A percentile compares a stretch with the other conserved stretches of the same genome.
Evolutionary conservation across 2,888 invertebrate species (phyloP).

Genomic region (Diadegma fenestrale): DNA sequence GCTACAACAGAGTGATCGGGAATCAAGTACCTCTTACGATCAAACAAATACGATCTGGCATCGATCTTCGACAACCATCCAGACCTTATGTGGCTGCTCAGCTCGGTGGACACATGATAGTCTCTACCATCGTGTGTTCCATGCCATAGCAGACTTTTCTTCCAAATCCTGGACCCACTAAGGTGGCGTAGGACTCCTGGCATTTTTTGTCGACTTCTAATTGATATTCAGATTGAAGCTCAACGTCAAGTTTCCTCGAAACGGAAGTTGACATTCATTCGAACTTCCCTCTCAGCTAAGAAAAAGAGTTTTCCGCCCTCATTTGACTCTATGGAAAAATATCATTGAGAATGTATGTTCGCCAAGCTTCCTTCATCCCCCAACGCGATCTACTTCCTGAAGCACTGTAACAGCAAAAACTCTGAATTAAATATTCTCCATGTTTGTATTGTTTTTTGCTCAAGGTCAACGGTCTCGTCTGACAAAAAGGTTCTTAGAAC

Average conservation of each 20-base stretch:
- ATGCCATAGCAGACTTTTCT: not conserved
- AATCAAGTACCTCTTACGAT: not conserved
- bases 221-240: not conserved
- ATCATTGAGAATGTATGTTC: not conserved
- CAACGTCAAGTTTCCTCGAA: not conserved
- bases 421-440: not conserved
- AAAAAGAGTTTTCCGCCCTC: not conserved
- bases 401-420: not conserved
- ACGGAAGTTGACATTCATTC: not conserved
- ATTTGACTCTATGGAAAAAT: not conserved
- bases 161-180: not conserved
- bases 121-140: not conserved
- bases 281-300: not conserved
- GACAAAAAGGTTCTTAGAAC: not conserved
- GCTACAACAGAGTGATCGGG: not conserved
- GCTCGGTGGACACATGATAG: not conserved
- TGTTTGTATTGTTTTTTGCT: not conserved
- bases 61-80: not conserved
- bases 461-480: not conserved
- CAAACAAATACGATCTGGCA: not conserved
- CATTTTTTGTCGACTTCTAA: not conserved
- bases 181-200: too few relatives aligned
- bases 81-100: not conserved
- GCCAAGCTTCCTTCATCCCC: not conserved
- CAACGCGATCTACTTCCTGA: not conserved